These are phyloP conservation scores for Astyanax mexicanus DNA, from an alignment of 2,797 vertebrate species.

Conservation along the genomic window DNA sequence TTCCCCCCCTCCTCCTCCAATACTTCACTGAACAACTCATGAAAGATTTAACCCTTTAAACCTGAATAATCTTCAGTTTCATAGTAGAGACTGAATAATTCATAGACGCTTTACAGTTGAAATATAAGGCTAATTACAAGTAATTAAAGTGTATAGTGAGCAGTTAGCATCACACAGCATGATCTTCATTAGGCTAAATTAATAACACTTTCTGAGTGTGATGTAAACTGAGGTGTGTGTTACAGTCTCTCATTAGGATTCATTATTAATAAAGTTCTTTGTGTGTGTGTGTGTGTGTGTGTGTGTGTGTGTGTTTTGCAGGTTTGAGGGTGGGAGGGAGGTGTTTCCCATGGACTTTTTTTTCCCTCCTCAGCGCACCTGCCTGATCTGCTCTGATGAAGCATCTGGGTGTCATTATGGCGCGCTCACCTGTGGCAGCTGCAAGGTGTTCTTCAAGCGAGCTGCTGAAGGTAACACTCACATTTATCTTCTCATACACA, in stretches of 20 bases:
- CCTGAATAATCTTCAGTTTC: no score
- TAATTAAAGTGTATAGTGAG: no score
- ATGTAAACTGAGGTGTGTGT: background rate
- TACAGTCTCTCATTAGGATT: background rate
- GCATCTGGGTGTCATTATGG: constrained; percentile 98
- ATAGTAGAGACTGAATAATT: background rate
- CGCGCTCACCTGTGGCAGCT: constrained; percentile 97
- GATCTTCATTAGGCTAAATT: no score
- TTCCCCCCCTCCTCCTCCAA: background rate
- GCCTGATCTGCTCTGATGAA: constrained; percentile 96
- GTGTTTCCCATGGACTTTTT: constrained; percentile 96
- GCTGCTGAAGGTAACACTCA: constrained; percentile 92
- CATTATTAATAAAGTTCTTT: background rate
- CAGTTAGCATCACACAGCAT: no score
- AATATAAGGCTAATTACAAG: no score
- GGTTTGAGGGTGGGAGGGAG: constrained; percentile 85
- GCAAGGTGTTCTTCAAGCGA: constrained; percentile 99
- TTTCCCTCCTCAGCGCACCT: constrained; percentile 95
- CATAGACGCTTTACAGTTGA: no score
- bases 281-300: constrained; percentile 19
- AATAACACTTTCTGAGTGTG: no score
- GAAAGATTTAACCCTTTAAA: background rate
- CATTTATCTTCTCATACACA: background rate
- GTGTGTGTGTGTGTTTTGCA: constrained; percentile 61
- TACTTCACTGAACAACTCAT: background rate